Evolutionary conservation across 1,140 invertebrate genomes (phyloP), one percentile per base, ranked within the genome.

Genomic region (Listronotus bonariensis): DNA sequence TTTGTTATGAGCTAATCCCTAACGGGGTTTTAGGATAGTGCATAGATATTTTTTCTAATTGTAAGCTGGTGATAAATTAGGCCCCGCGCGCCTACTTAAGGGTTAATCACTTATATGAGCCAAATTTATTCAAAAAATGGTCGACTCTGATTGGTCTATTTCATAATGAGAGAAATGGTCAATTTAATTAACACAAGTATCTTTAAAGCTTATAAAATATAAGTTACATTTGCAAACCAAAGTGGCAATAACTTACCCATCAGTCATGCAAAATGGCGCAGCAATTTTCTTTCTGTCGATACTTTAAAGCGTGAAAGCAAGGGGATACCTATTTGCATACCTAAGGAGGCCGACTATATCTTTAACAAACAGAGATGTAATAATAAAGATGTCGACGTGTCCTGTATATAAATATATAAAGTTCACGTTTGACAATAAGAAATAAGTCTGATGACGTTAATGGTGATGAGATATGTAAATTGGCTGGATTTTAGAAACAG

Each of bases 391-490:
- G 59, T 62, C 59, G 40, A 32, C 18, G 14, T 42, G 41, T 26
- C 41, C 20, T 34, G n/a, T 34, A 38, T 58, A 32, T 53, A 52
- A 49, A 60, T 53, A 53, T 49, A 49, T 45, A 53, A 62, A 67
- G 61, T 61, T 53, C 59, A 26, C 59, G 38, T 34, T 52, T 57
- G 60, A 53, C 48, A 55, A 63, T 58, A 68, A 42, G 59, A 68
- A 68, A 68, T 68, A 55, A 49, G 53, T 46, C 46, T 14, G 60
- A 43, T 34, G 66, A 68, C 66, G 32, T 68, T 68, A 68, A 68
- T 68, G 66, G 66, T 68, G 66, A 68, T 68, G 66, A 68, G 66
- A 68, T 68, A 68, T 68, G 66, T 68, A 64, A 68, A 68, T 68
- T 68, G 54, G 54, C 34, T 36, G 49, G 31, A 59, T 59, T 41